A percentile compares a stretch with the other conserved stretches of the same genome.
Evolutionary conservation across 2,113 vertebrate species (phyloP).

Genomic region (Podarcis cretensis): DNA sequence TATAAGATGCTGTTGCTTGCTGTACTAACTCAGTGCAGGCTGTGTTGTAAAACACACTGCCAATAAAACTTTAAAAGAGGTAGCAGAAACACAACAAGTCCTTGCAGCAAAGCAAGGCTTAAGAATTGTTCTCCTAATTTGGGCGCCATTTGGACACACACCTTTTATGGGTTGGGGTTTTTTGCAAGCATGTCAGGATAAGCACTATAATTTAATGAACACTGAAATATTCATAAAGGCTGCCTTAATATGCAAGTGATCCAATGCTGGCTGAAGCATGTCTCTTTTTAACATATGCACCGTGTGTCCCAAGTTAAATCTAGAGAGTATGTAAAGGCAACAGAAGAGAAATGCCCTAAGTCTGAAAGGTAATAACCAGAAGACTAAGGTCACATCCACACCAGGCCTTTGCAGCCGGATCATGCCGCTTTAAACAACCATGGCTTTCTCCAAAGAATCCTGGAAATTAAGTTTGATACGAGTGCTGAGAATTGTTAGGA

Average conservation of each 20-base stretch:
- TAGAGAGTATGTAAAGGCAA: background rate
- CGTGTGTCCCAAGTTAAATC: background rate
- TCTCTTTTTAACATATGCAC: constrained; percentile 17
- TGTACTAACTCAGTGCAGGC: constrained; percentile 54
- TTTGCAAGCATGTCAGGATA: constrained; percentile 54
- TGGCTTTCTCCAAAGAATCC: too few species aligned
- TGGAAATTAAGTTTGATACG: too few species aligned
- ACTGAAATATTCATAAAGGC: constrained; percentile 67
- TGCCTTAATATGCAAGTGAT: constrained; percentile 60
- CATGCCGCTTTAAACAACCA: too few species aligned
- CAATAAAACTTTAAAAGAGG: constrained; percentile 56
- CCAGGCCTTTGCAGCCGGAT: too few species aligned
- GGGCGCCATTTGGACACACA: constrained; percentile 25
- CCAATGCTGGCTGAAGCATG: constrained; percentile 33
- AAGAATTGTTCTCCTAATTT: constrained; percentile 61
- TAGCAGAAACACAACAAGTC: constrained; percentile 46
- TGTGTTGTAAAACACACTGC: constrained; percentile 58
- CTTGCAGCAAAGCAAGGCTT: constrained; percentile 58
- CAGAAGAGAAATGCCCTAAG: background rate
- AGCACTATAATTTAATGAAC: constrained; percentile 49
- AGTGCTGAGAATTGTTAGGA: too few species aligned
- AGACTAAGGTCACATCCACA: too few species aligned
- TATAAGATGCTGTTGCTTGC: constrained; percentile 52
- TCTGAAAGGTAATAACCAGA: too few species aligned
- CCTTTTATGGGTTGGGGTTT: constrained; percentile 18